Conservation (phyloP, 2,888 invertebrate genomes). For the Spatulosminthurus flaviceps region DNA sequence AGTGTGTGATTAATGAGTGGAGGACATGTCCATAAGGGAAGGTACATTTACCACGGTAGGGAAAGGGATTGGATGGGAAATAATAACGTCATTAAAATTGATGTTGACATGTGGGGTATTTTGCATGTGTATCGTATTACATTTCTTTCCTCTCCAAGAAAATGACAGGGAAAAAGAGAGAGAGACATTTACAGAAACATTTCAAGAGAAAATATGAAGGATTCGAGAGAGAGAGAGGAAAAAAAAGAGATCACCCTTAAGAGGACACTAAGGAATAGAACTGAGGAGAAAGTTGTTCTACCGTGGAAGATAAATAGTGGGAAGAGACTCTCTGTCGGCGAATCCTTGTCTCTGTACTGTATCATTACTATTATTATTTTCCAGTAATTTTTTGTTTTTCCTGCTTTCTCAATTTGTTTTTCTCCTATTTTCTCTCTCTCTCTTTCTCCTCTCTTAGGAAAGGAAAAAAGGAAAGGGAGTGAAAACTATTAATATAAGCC, state of each 20-base stretch:
- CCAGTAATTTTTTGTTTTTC: not conserved
- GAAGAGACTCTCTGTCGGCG: not conserved
- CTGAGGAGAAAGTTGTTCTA: not conserved
- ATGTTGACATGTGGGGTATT: too few relatives aligned
- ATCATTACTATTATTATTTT: constrained; percentile 13
- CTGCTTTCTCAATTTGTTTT: constrained; percentile 12
- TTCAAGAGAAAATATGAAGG: not conserved
- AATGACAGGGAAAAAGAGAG: too few relatives aligned
- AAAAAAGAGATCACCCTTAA: not conserved
- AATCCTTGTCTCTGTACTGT: not conserved
- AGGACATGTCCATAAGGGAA: not conserved
- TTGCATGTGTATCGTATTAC: too few relatives aligned
- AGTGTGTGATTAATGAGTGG: not conserved
- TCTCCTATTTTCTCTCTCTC: not conserved
- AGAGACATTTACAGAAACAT: too few relatives aligned
- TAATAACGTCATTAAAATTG: too few relatives aligned
- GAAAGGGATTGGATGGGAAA: too few relatives aligned
- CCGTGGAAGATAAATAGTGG: constrained; percentile 16
- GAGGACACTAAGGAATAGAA: not conserved
- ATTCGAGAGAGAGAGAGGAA: constrained; percentile 29
- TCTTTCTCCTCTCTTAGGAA: too few relatives aligned
- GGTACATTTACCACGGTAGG: too few relatives aligned
- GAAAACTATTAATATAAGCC: constrained; percentile 39
- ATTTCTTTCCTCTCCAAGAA: too few relatives aligned
- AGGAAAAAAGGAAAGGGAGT: not conserved